Evolutionary conservation across 35 echinoderm and acorn worm species (phyloP), one percentile per base, ranked within the genome.

Genomic region (Diadema setosum): DNA sequence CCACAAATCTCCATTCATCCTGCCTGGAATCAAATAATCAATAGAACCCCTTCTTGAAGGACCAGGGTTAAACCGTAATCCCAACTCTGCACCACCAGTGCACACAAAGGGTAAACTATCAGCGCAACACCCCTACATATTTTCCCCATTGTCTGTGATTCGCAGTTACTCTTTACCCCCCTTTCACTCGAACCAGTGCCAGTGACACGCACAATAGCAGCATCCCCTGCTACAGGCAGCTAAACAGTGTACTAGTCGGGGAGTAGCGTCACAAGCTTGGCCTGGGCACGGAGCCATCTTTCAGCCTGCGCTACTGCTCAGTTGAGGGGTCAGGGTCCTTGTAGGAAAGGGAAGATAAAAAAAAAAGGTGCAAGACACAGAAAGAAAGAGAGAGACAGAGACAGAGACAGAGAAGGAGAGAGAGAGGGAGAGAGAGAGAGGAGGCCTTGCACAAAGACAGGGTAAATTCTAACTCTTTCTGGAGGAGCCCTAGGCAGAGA

Each of bases 241-340:
- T 78, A 78, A 21, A 44, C 27, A 36, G 73, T 24, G 39, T 24
- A n/a, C n/a, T 60, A 60, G 17, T 20, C 17, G 30, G 17, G 57
- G 1, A 78, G n/a, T n/a, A 21, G 37, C 31, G 36, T 32, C 11
- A 17, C 5, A 5, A 2, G 37, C 27, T 21, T 44, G 33, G 73
- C 48, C n/a, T 78, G n/a, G 73, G 73, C 73, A 78, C 40, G 37
- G 73, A 41, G 73, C 73, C 73, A 78, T 78, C 73, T 41, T 39
- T 67, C 63, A 67, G 37, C 63, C 3, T 34, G 27, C 40, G 37
- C 39, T 21, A 41, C 8, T 41, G 17, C 9, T 78, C 35, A 78
- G 73, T 67, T 67, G 63, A 67, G 37, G 73, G 73, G 73, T 78
- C 73, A 78, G 73, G 73, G 73, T 78, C 73, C 73, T 78, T 17